A percentile compares a stretch with the other conserved stretches of the same genome.
phyloP scores from a whole-genome alignment of 1,140 invertebrate genomes.

The Trialeurodes vaporariorum region DNA sequence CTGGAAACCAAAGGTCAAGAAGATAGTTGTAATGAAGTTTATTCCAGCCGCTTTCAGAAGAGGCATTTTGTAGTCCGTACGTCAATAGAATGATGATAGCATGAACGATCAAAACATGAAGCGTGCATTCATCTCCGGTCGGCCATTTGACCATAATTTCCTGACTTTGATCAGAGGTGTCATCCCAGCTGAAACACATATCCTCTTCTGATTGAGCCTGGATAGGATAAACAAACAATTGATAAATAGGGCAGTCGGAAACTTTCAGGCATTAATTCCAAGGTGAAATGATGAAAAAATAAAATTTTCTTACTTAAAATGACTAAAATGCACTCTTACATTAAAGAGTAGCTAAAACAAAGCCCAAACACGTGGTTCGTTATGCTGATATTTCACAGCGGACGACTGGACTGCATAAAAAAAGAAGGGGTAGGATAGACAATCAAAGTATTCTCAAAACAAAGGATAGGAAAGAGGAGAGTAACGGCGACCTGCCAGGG shows the following conservation, averaged over 20 bases:
- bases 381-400: too few species aligned
- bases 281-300: too few species aligned
- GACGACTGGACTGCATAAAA: too few species aligned
- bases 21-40: slow-evolving; percentile 39
- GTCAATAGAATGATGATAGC: slow-evolving; percentile 89
- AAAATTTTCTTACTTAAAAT: not conserved
- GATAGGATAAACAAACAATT: slow-evolving; percentile 11
- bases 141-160: slow-evolving; percentile 67
- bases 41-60: slow-evolving; percentile 1
- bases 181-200: slow-evolving; percentile 51
- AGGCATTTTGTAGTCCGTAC: slow-evolving; percentile 42
- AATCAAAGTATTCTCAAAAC: too few species aligned
- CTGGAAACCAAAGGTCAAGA: slow-evolving; percentile 65
- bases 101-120: slow-evolving; percentile 83
- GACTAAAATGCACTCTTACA: too few species aligned
- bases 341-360: too few species aligned
- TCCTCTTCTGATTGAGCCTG: slow-evolving; percentile 45
- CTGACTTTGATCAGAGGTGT: slow-evolving; percentile 49
- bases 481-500: too few species aligned
- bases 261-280: too few species aligned
- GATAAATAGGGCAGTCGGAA: too few species aligned
- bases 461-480: too few species aligned
- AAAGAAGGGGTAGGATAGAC: too few species aligned
- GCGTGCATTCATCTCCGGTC: slow-evolving; percentile 65
- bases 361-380: too few species aligned